These are phyloP conservation scores for Desmodus rotundus DNA, from an alignment of 2,113 vertebrate species.

Conservation along the genomic window DNA sequence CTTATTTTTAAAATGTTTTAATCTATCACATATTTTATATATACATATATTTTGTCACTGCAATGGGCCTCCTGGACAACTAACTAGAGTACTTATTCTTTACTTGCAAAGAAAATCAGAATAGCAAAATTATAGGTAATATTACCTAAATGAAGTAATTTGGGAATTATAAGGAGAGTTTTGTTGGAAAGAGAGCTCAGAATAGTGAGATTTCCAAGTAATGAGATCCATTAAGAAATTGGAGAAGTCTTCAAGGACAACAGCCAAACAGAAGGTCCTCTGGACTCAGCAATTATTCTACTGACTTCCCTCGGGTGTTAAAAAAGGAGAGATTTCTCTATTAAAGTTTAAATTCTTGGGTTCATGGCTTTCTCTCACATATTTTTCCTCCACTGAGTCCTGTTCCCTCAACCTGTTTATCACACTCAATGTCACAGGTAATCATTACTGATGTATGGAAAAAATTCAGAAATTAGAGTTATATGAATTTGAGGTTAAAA, in stretches of 20 bases:
- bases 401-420: neutral
- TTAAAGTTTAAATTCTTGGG: neutral
- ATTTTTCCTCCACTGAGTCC: neutral
- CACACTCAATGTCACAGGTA: neutral
- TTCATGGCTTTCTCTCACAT: neutral
- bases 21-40: neutral
- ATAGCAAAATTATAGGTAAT: neutral
- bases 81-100: neutral
- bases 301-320: neutral
- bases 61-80: neutral
- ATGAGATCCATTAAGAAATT: neutral
- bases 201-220: neutral
- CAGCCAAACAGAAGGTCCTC: neutral
- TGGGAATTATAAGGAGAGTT: neutral
- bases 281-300: neutral
- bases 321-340: neutral
- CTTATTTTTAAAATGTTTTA: neutral
- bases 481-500: conserved; percentile 16
- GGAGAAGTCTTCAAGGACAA: neutral
- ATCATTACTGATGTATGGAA: neutral
- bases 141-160: neutral
- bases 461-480: conserved; percentile 1
- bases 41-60: neutral
- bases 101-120: neutral
- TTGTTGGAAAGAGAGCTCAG: neutral